phyloP scores from a whole-genome alignment of 2,888 invertebrate species.

The Didymodactylos carnosus region DNA sequence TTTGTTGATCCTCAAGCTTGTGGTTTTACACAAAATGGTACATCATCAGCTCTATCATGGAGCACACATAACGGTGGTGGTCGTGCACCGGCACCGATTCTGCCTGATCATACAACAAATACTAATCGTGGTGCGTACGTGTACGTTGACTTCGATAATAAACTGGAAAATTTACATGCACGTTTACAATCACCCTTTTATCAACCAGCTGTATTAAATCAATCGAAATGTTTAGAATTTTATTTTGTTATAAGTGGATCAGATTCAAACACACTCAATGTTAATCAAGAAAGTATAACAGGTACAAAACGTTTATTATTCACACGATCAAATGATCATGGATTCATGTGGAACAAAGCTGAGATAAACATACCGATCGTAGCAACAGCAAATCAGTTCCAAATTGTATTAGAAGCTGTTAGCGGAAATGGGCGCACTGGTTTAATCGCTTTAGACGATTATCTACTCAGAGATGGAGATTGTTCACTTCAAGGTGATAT shows the following conservation, averaged over 20 bases:
- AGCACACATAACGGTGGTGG: background rate
- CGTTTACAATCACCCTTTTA: background rate
- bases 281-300: background rate
- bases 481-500: background rate
- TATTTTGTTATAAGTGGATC: constrained; percentile 5
- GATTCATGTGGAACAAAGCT: constrained; percentile 5
- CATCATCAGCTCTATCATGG: background rate
- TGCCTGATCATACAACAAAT: constrained; percentile 15
- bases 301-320: background rate
- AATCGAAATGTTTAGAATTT: constrained; percentile 9
- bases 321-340: constrained; percentile 5
- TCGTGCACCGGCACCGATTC: background rate
- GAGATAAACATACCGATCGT: constrained; percentile 3
- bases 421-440: background rate
- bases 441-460: background rate
- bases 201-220: background rate
- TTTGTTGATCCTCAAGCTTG: background rate
- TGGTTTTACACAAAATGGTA: constrained; percentile 2
- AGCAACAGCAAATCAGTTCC: background rate
- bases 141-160: constrained; percentile 8
- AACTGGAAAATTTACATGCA: constrained; percentile 1
- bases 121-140: constrained; percentile 15
- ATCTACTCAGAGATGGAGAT: background rate
- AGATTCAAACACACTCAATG: constrained; percentile 3
- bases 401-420: background rate